Evolutionary conservation across 2,797 vertebrate species (phyloP), one percentile per base, ranked within the genome.

Genomic region (Eulemur rubriventer): DNA sequence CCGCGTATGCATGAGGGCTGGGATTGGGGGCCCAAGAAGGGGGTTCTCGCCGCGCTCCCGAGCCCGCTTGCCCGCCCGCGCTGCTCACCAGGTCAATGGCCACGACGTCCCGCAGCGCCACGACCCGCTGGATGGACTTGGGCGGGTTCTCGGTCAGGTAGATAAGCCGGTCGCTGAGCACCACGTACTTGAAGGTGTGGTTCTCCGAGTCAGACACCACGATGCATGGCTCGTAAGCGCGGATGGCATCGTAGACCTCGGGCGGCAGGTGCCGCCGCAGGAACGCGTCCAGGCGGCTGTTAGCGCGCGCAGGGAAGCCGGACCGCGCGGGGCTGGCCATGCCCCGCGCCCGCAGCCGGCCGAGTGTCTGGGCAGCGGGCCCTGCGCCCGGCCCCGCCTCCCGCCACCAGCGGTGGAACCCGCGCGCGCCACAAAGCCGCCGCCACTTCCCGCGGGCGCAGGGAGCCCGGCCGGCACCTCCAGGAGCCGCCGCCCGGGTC

Each of bases 1-100:
- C 43, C 46, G 90, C 72, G 38, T 1, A 20, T 1, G 43, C 38
- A 16, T 69, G 67, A 41, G 43, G 35, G 69, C 20, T 8, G 17
- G 33, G 7, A 10, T 6, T 6, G 14, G 17, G 18, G 30, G 17
- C 12, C 4, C 20, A 26, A 20, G 48, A 26, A 81, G 10, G n/a
- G 63, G 63, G 33, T n/a, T 18, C 65, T 43, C 4, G 59, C 41
- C 13, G 38, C 33, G 28, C n/a, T 6, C 57, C 38, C 26, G 2
- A 52, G 65, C 50, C 63, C 26, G 41, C 46, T 89, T 5, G n/a
- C 92, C 73, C 30, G 6, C 38, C 78, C 38, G 38, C 41, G 17
- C 63, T 22, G 82, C 99, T 99, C 97, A 99, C 99, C 99, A 99
- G 95, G 87, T 99, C 98, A 26, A 99, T 98, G 98, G 98, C 98